Evolutionary conservation across 2,888 invertebrate genomes (phyloP).

Genomic region (Sicus ferrugineus): DNA sequence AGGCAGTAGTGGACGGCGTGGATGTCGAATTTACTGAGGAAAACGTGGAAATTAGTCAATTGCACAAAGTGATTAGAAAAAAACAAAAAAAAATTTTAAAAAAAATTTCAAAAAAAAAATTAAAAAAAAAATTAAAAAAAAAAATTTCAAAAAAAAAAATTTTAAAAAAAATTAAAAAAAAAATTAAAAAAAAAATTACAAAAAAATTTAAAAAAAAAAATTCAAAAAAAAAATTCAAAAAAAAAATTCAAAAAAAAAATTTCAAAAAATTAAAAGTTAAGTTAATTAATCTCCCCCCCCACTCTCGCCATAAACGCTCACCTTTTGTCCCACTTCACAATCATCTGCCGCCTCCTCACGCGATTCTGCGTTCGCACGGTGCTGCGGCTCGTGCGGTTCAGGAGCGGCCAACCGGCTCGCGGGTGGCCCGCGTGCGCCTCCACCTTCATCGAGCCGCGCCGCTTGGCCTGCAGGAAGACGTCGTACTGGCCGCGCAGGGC

Average conservation of each 20-base stretch:
- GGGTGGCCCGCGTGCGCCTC: constrained; percentile 60
- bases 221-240: too few species aligned
- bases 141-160: too few species aligned
- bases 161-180: too few species aligned
- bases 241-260: too few species aligned
- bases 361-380: constrained; percentile 62
- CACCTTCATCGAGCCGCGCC: constrained; percentile 56
- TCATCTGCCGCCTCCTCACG: constrained; percentile 63
- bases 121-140: too few species aligned
- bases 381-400: constrained; percentile 60
- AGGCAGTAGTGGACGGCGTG: constrained; percentile 64
- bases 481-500: constrained; percentile 62
- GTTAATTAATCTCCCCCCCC: too few species aligned
- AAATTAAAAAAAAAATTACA: too few species aligned
- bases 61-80: not conserved
- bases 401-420: constrained; percentile 59
- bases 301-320: constrained; percentile 39
- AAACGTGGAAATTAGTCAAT: too few species aligned
- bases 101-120: too few species aligned
- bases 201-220: too few species aligned
- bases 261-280: too few species aligned
- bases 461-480: constrained; percentile 58
- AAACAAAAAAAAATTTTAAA: too few species aligned
- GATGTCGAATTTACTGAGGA: constrained; percentile 61
- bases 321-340: constrained; percentile 63